These are phyloP conservation scores for Dermochelys coriacea DNA, from an alignment of 2,797 vertebrate species.

Conservation along the genomic window DNA sequence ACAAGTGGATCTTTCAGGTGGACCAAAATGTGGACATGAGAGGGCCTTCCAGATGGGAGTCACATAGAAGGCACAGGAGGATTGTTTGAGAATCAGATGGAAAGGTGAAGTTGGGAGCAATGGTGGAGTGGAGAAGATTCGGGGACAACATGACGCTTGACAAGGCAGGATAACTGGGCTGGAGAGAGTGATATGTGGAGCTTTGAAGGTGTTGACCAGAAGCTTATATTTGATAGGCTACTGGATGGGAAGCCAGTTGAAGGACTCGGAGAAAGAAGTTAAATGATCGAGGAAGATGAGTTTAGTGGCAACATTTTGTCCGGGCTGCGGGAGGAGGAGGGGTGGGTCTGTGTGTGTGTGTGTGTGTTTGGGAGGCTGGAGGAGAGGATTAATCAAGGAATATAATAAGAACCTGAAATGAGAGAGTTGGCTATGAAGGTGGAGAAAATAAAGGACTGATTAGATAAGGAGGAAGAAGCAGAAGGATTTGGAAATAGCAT, in stretches of 20 bases:
- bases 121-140: neutral
- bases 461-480: neutral
- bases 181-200: neutral
- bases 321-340: accelerated
- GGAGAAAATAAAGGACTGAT: neutral
- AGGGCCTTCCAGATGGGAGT: neutral
- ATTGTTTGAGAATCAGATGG: neutral
- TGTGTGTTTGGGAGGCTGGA: neutral
- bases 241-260: neutral
- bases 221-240: neutral
- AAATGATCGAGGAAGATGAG: neutral
- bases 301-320: neutral
- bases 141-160: neutral
- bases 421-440: neutral
- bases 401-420: neutral
- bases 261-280: neutral
- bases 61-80: neutral
- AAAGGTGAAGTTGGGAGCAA: neutral
- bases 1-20: neutral
- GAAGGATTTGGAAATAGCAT: neutral
- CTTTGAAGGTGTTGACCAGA: neutral
- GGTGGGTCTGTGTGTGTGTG: neutral
- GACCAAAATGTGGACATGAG: neutral
- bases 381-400: neutral
- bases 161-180: neutral